Evolutionary conservation across 2,113 vertebrate species (phyloP).

Genomic region (Ardeotis arabs): DNA sequence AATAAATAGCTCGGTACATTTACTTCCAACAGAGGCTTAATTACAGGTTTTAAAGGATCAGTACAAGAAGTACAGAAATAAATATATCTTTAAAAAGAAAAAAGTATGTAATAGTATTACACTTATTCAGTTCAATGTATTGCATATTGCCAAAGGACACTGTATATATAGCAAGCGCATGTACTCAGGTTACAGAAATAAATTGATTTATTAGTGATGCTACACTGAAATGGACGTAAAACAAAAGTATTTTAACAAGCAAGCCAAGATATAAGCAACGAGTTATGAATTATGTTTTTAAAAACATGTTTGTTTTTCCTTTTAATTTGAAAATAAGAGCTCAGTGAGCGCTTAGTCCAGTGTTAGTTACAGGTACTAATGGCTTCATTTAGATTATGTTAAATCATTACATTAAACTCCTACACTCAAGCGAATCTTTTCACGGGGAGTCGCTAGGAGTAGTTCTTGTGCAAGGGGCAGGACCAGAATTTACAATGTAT

Average conservation of each 20-base stretch:
- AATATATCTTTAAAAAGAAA: background rate
- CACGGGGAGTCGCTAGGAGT: background rate
- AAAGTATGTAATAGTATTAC: background rate
- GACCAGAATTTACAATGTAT: background rate
- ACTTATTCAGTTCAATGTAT: background rate
- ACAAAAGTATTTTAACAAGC: background rate
- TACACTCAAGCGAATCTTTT: background rate
- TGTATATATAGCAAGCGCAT: background rate
- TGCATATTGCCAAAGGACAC: background rate
- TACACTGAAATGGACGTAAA: background rate
- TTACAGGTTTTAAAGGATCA: background rate
- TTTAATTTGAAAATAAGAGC: background rate
- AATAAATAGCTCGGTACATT: background rate
- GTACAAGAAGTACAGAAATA: background rate
- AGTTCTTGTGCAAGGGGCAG: background rate
- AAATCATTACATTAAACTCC: background rate
- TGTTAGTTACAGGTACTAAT: background rate
- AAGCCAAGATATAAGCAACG: background rate
- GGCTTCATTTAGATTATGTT: background rate
- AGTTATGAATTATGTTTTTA: background rate
- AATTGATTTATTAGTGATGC: background rate
- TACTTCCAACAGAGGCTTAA: background rate
- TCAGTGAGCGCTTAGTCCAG: background rate
- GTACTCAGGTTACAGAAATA: slow-evolving; percentile 1
- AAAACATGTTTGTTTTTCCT: background rate